phyloP scores from a whole-genome alignment of 2,113 vertebrate species.

The Nyctereutes procyonoides region DNA sequence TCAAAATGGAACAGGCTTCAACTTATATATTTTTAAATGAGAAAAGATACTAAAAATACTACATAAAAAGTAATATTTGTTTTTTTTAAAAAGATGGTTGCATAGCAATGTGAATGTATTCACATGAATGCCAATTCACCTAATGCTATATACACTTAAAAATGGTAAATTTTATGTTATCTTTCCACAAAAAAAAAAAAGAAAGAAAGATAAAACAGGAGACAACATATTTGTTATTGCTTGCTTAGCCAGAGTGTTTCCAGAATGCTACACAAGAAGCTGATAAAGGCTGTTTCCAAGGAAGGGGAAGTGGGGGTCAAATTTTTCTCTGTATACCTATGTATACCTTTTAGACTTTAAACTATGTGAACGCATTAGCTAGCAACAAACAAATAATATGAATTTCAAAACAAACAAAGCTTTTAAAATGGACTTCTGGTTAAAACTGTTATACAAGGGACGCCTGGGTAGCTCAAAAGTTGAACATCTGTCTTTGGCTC shows the following conservation, averaged over 20 bases:
- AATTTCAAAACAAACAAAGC: conserved; percentile 11
- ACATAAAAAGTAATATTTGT: conserved; percentile 10
- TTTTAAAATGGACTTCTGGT: neutral
- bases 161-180: conserved; percentile 16
- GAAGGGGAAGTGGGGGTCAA: neutral
- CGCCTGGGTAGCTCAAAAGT: too few relatives aligned
- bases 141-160: neutral
- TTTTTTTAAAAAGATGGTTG: neutral
- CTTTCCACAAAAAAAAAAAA: neutral
- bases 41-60: conserved; percentile 30
- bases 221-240: neutral
- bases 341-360: neutral
- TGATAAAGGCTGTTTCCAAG: neutral
- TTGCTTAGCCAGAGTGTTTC: conserved; percentile 13
- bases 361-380: neutral
- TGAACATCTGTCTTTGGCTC: too few relatives aligned
- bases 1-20: conserved; percentile 22
- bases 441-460: neutral
- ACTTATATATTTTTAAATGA: neutral
- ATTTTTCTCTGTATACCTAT: neutral
- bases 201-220: neutral
- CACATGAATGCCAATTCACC: neutral
- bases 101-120: neutral
- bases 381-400: conserved; percentile 1
- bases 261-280: neutral